Conservation (phyloP, 2,113 vertebrate species). For the Apodemus speciosus region DNA sequence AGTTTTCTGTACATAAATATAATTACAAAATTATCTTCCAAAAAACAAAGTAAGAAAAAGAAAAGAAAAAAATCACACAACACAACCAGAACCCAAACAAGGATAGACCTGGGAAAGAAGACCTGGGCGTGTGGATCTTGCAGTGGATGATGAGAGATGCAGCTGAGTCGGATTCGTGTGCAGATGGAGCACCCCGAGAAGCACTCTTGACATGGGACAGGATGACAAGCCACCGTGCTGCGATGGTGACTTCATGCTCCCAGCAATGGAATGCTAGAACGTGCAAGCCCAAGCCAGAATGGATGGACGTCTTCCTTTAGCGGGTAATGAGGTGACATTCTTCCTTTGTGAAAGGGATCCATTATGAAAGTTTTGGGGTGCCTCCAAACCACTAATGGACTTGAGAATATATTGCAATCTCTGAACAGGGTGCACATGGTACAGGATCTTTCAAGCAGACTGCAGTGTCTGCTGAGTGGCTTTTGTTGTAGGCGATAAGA, state of each 20-base stretch:
- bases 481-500: slow-evolving; percentile 7
- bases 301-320: not conserved
- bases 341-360: not conserved
- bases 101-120: not conserved
- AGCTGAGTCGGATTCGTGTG: no score
- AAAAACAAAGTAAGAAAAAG: no score
- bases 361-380: not conserved
- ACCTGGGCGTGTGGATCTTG: not conserved
- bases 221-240: not conserved
- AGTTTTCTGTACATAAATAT: no score
- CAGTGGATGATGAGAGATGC: not conserved
- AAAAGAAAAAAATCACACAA: not conserved
- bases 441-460: not conserved
- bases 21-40: no score
- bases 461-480: not conserved
- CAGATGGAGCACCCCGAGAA: no score
- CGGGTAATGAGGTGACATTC: not conserved
- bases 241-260: not conserved
- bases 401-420: not conserved
- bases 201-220: no score
- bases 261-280: no score
- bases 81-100: not conserved
- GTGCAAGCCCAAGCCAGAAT: not conserved
- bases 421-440: not conserved
- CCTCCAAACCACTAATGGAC: slow-evolving; percentile 8